Base-by-base conservation (phyloP, 2,888 invertebrate species). In the Pimpla rufipes region DNA sequence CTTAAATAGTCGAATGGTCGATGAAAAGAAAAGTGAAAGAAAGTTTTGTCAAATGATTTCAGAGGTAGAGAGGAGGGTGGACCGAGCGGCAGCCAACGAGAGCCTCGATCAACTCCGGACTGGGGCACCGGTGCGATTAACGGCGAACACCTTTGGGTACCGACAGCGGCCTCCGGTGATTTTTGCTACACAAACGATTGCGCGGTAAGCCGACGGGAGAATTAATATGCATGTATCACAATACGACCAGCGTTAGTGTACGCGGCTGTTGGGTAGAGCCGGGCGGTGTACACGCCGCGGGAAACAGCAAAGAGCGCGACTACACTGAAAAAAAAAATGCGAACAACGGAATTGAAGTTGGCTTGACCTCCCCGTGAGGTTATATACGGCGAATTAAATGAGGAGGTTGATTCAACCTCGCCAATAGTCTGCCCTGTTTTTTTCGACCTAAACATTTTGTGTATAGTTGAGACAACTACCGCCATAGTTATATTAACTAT, bases 111-210 rank as follows among this genome's bases (percentile, higher is more conserved):
- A 88, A 97, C 97, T 55, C 97, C 98, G 18, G 98, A 98, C 93
- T 98, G 98, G 98, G 95, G 96, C 83, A 97, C 97, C 90, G 94
- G 94, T 78, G 98, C 98, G n/a, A 94, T 97, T 90, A 98, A 97
- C 93, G 98, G 98, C 47, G 98, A 98, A 91, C 98, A 99, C 94
- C 96, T 98, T 88, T 99, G 98, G 98, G 96, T 97, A 85, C 97
- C 98, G 83, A 97, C 98, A 75, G 97, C 97, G 79, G 97, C 97
- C 78, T 98, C 98, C 68, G 98, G 98, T 29, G 98, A 99, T 94
- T 97, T 98, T 93, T 99, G 99, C 94, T 98, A 98, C 93, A 96
- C 98, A 75, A 97, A 97, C 87, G 98, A 98, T 91, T 99, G 98
- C 93, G 96, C 96, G 94, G 97, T 97, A 94, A 94, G 95, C 94